Evolutionary conservation across 2,888 invertebrate genomes (phyloP), one percentile per base, ranked within the genome.

Genomic region (Dysmachus trigonus): DNA sequence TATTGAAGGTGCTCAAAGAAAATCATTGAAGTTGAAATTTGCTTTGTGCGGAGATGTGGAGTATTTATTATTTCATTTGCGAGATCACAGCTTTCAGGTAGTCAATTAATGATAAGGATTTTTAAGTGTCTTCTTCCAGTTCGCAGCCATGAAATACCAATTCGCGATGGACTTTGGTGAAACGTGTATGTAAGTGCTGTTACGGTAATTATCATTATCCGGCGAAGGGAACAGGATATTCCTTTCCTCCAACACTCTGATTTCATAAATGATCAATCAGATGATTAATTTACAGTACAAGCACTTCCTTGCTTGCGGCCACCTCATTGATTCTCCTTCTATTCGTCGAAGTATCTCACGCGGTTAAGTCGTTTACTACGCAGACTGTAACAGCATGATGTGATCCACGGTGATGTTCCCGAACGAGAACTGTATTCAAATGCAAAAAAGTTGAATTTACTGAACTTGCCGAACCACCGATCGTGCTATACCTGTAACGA

Each of bases 261-360:
- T 86, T 86, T 81, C 86, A 86, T 72, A 86, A 86, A 79, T 79
- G 79, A 86, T 86, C 86, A 83, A 86, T 86, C 86, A 71, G 85
- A 83, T 87, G 87, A 87, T 87, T 87, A 87, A 87, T 87, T 87
- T 87, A 86, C 83, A 85, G 77, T 86, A 86, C 87, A 87, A 77
- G 85, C 85, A 87, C 87, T 87, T 87, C 87, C 87, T 87, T 87
- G 86, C 87, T 87, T 82, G 62, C 22, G 87, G 87, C 86, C 76
- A 51, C 22, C 47, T 27, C 86, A 85, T 76, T 87, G 87, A 85
- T 85, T 86, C 76, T 87, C 85, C 85, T 85, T 85, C 85, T 87
- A 79, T 73, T 33, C 47, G 76, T 83, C 47, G 77, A 62, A 85
- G 85, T 86, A 86, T 87, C 87, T 87, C 87, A 87, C 86, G 87